phyloP scores from a whole-genome alignment of 2,797 vertebrate species.

The Crax fasciolata region DNA sequence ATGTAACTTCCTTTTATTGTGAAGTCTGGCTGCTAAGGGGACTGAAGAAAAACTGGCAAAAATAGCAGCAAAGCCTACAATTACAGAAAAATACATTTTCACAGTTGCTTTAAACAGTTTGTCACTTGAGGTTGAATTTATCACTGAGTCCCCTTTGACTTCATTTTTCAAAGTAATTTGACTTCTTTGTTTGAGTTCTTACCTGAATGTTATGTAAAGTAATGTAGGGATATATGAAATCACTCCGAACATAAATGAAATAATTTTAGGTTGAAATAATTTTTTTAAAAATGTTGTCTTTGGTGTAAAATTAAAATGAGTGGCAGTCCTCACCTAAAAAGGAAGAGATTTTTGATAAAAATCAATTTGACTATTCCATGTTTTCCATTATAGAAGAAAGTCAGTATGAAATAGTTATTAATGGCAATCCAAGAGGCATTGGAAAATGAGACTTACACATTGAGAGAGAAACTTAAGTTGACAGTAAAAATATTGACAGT shows the following conservation, averaged over 20 bases:
- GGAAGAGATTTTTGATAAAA: neutral
- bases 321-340: neutral
- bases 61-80: neutral
- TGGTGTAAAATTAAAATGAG: neutral
- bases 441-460: conserved; percentile 35
- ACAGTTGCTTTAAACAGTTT: neutral
- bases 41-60: neutral
- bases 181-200: neutral
- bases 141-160: neutral
- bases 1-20: neutral
- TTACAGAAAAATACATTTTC: neutral
- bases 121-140: neutral
- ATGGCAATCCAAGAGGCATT: conserved; percentile 57
- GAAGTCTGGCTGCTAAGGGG: neutral
- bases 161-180: neutral
- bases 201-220: neutral
- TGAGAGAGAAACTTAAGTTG: conserved; percentile 72
- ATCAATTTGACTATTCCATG: neutral
- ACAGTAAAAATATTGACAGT: conserved; percentile 80
- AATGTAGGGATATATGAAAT: neutral
- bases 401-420: conserved; percentile 53
- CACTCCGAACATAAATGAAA: neutral
- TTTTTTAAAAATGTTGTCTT: neutral
- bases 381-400: conserved; percentile 17
- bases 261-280: neutral